Evolutionary conservation across 1,140 invertebrate species (phyloP).

Genomic region (Drosophila pandora): DNA sequence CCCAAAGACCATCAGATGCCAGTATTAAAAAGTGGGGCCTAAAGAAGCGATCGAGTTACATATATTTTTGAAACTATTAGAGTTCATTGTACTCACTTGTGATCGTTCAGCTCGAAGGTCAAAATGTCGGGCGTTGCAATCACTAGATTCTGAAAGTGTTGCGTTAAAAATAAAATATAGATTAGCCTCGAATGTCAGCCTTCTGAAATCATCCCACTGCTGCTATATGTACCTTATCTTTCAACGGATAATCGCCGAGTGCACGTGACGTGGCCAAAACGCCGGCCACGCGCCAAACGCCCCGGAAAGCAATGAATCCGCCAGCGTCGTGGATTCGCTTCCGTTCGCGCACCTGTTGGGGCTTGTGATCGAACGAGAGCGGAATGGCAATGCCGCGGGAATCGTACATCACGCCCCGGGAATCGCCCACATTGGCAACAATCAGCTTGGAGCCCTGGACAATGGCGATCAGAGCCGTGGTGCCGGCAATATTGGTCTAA

Average conservation of each 20-base stretch:
- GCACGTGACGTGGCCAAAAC: conserved; percentile 97
- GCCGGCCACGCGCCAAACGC: conserved; percentile 98
- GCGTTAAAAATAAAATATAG: conserved; percentile 6
- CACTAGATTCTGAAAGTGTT: conserved; percentile 88
- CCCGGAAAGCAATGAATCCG: conserved; percentile 96
- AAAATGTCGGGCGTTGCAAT: conserved; percentile 98
- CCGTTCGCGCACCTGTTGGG: conserved; percentile 95
- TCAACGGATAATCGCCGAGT: conserved; percentile 97
- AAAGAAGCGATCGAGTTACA: neutral
- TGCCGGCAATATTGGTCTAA: conserved; percentile 92
- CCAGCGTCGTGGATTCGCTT: conserved; percentile 96
- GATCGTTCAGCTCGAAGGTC: conserved; percentile 94
- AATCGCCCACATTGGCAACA: conserved; percentile 98
- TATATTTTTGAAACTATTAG: neutral
- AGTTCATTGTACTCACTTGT: conserved; percentile 84
- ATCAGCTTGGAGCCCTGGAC: conserved; percentile 92
- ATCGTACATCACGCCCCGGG: conserved; percentile 97
- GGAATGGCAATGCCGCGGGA: conserved; percentile 94
- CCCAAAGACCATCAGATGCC: conserved; percentile 98
- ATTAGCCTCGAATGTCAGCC: conserved; percentile 3
- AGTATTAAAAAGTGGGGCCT: conserved; percentile 94
- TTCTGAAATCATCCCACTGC: conserved; percentile 61
- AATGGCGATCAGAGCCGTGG: conserved; percentile 95
- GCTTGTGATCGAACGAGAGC: conserved; percentile 98
- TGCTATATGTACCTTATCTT: conserved; percentile 86